These are phyloP conservation scores for Ephydatia muelleri DNA, from an alignment of 37 sponge, comb jelly and placozoan genomes.

Conservation along the genomic window DNA sequence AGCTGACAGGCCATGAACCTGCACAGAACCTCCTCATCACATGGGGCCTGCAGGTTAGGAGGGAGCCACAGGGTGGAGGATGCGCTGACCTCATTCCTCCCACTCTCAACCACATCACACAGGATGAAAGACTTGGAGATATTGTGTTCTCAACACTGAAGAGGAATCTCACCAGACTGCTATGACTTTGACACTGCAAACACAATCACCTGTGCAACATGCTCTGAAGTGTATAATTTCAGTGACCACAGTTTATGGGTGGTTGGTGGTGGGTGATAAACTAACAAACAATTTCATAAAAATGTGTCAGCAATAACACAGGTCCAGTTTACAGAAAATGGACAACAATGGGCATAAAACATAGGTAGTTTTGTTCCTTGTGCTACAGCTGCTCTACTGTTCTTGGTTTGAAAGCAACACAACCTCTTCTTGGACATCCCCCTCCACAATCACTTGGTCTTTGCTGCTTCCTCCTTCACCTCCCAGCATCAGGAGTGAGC, in stretches of 20 bases:
- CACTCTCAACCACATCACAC: background rate
- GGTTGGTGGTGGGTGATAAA: conserved; percentile 4
- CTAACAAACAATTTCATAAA: conserved; percentile 4
- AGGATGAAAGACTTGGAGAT: conserved; percentile 57
- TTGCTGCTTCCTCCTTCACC: conserved; percentile 35
- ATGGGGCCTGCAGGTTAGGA: conserved; percentile 43
- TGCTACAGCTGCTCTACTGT: conserved; percentile 25
- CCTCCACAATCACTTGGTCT: background rate
- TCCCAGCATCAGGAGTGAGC: conserved; percentile 27
- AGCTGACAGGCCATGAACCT: conserved; percentile 37
- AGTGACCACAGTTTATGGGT: background rate
- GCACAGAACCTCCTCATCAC: conserved; percentile 19
- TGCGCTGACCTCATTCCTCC: background rate
- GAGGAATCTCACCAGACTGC: conserved; percentile 48
- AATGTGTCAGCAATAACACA: conserved; percentile 1
- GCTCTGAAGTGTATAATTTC: background rate
- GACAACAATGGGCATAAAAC: background rate
- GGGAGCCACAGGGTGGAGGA: background rate
- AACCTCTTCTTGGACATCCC: conserved; percentile 40
- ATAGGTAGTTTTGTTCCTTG: background rate
- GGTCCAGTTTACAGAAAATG: conserved; percentile 5
- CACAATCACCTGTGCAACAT: background rate
- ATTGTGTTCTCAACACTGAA: conserved; percentile 41
- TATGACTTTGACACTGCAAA: background rate
- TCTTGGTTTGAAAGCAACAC: conserved; percentile 34